Evolutionary conservation across 1,140 invertebrate species (phyloP).

Genomic region (Hypothenemus hampei): DNA sequence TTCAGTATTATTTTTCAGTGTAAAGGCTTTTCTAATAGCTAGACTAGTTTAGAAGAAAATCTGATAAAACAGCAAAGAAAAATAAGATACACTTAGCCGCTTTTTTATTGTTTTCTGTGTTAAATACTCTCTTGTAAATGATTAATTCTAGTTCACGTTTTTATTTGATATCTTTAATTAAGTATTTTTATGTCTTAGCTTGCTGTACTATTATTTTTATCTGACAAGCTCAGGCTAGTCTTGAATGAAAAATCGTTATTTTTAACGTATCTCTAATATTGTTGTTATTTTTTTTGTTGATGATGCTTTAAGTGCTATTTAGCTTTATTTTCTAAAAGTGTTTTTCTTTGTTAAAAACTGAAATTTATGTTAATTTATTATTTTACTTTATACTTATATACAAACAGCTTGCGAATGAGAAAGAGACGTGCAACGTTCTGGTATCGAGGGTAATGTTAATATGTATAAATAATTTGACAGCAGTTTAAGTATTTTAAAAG

Average conservation of each 20-base stretch:
- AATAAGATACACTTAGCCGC: not conserved
- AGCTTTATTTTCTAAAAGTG: slow-evolving; percentile 6
- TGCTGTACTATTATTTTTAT: slow-evolving; percentile 31
- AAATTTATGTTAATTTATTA: no score
- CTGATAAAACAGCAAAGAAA: not conserved
- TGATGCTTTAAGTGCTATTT: not conserved
- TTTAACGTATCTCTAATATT: slow-evolving; percentile 38
- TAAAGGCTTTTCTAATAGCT: no score
- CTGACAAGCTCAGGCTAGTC: slow-evolving; percentile 36
- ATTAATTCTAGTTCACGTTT: slow-evolving; percentile 38
- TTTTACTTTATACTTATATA: no score
- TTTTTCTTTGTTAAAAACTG: not conserved
- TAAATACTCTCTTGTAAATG: slow-evolving; percentile 43
- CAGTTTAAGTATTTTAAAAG: no score
- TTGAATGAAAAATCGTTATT: slow-evolving; percentile 34
- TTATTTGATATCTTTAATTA: slow-evolving; percentile 42
- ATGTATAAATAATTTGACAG: no score
- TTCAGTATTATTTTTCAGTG: no score
- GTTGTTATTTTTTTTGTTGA: slow-evolving; percentile 39
- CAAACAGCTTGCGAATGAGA: no score
- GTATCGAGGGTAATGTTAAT: no score
- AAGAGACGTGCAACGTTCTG: no score
- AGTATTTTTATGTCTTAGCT: slow-evolving; percentile 34
- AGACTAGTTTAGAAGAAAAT: not conserved
- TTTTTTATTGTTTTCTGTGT: slow-evolving; percentile 37